A percentile compares a stretch with the other conserved stretches of the same genome.
phyloP scores from a whole-genome alignment of 37 sponge, comb jelly and placozoan genomes.

The Lycopodina hypogea region DNA sequence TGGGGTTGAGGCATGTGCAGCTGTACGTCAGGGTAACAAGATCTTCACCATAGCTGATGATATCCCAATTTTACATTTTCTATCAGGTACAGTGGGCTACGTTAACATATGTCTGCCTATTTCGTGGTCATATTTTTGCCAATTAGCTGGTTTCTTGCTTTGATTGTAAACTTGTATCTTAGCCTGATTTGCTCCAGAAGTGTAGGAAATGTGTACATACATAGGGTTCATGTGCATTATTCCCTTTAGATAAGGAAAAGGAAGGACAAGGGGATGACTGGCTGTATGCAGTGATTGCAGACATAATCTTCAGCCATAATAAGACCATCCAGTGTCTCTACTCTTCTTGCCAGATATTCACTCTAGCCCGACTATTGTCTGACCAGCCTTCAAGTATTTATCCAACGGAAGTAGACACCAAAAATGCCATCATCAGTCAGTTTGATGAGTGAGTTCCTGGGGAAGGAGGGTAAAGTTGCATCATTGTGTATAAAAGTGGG shows the following conservation, averaged over 20 bases:
- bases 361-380: constrained; percentile 42
- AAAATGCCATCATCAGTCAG: constrained; percentile 34
- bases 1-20: constrained; percentile 79
- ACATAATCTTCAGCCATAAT: constrained; percentile 59
- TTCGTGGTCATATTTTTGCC: too few relatives aligned
- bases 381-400: constrained; percentile 29
- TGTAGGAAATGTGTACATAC: not conserved
- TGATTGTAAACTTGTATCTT: too few relatives aligned
- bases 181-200: not conserved
- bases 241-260: constrained; percentile 34
- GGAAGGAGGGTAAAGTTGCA: not conserved
- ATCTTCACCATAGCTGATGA: constrained; percentile 68
- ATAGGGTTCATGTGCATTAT: too few relatives aligned
- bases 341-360: not conserved
- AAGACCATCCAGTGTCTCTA: constrained; percentile 44
- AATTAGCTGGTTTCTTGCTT: too few relatives aligned
- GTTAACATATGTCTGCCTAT: too few relatives aligned
- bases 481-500: not conserved
- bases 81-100: constrained; percentile 31
- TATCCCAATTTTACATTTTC: constrained; percentile 63
- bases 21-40: constrained; percentile 60
- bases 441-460: constrained; percentile 13
- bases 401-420: constrained; percentile 24
- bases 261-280: constrained; percentile 75
- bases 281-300: constrained; percentile 58